phyloP scores from a whole-genome alignment of 2,113 vertebrate genomes.

The Poeciliopsis occidentalis region DNA sequence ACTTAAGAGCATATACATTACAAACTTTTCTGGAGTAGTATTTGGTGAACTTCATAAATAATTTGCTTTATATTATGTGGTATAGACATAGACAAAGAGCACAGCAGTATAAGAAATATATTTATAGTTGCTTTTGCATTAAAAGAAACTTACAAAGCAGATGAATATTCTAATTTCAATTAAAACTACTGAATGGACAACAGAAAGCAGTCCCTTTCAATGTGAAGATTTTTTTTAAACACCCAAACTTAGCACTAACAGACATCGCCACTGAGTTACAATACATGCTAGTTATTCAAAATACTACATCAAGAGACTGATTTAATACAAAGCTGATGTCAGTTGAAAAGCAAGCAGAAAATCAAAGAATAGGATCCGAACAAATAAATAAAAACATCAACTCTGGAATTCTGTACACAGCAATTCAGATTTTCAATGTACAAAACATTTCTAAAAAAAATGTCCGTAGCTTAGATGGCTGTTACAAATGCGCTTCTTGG shows the following conservation, averaged over 20 bases:
- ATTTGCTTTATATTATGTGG: background rate
- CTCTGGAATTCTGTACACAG: slow-evolving; percentile 78
- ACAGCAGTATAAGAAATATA: slow-evolving; percentile 70
- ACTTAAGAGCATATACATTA: background rate
- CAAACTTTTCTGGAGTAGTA: background rate
- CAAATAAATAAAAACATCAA: slow-evolving; percentile 75
- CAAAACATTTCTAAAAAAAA: slow-evolving; percentile 75
- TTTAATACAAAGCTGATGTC: slow-evolving; percentile 71
- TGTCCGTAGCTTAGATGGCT: slow-evolving; percentile 80
- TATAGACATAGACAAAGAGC: background rate
- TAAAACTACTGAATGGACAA: slow-evolving; percentile 49
- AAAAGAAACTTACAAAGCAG: slow-evolving; percentile 77
- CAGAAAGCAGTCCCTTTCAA: slow-evolving; percentile 63
- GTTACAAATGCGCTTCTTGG: slow-evolving; percentile 78
- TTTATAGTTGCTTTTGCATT: slow-evolving; percentile 69
- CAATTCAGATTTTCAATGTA: slow-evolving; percentile 77
- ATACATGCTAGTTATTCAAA: slow-evolving; percentile 71
- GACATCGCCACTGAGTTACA: slow-evolving; percentile 65
- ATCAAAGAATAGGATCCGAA: slow-evolving; percentile 47
- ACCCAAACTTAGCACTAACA: slow-evolving; percentile 62
- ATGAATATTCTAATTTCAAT: slow-evolving; percentile 71
- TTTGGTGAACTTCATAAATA: background rate
- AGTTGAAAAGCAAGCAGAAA: slow-evolving; percentile 58
- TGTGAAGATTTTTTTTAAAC: slow-evolving; percentile 46
- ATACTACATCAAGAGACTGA: slow-evolving; percentile 59